phyloP scores from a whole-genome alignment of 2,113 vertebrate genomes.

The Malurus alboscapulatus region DNA sequence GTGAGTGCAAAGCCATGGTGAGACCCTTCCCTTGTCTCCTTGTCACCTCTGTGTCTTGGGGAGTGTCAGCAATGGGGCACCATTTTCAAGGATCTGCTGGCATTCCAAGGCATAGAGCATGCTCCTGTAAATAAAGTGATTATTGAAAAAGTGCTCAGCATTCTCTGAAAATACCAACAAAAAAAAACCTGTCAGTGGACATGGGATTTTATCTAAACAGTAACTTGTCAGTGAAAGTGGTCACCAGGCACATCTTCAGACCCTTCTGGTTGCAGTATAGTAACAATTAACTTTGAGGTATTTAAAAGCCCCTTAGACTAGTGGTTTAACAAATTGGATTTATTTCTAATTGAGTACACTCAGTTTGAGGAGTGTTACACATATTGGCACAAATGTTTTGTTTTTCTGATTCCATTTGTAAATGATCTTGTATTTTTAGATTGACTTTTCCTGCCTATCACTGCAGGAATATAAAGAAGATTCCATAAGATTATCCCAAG shows the following conservation, averaged over 20 bases:
- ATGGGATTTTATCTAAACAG: not conserved
- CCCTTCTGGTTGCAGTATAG: not conserved
- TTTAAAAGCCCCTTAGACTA: not conserved
- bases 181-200: not conserved
- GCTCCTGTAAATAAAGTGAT: not conserved
- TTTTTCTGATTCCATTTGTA: not conserved
- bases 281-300: not conserved
- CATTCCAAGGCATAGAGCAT: not conserved
- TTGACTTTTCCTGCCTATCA: not conserved
- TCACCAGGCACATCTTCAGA: not conserved
- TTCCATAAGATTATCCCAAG: not conserved
- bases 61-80: accelerated
- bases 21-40: not conserved
- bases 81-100: not conserved
- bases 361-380: not conserved
- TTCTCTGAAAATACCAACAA: not conserved
- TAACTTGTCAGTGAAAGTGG: not conserved
- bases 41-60: accelerated
- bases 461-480: not conserved
- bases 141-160: accelerated
- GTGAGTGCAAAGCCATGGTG: not conserved
- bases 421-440: not conserved
- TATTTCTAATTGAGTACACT: not conserved
- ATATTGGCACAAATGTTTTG: not conserved
- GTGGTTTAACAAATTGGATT: not conserved